A percentile compares a stretch with the other conserved stretches of the same genome.
These are phyloP conservation scores for Harpalus rubripes DNA, from an alignment of 2,888 invertebrate genomes.

Conservation along the genomic window DNA sequence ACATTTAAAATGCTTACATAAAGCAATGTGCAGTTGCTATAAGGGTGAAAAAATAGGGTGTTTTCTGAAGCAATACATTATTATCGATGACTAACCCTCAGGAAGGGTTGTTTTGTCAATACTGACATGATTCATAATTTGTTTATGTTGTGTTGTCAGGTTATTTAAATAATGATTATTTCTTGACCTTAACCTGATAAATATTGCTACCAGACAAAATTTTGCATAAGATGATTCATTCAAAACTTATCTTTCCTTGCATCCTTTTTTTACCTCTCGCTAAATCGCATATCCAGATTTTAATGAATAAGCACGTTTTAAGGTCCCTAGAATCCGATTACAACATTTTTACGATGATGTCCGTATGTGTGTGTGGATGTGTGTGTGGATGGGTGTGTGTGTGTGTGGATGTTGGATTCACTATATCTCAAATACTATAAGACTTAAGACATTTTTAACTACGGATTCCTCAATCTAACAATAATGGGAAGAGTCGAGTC, in stretches of 20 bases:
- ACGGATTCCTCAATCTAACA: too few relatives aligned
- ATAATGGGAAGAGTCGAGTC: too few relatives aligned
- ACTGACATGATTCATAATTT: constrained; percentile 5
- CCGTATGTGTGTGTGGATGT: too few relatives aligned
- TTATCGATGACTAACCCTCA: constrained; percentile 42
- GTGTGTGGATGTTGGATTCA: too few relatives aligned
- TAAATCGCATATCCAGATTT: too few relatives aligned
- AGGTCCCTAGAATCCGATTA: too few relatives aligned
- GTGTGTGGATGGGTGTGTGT: too few relatives aligned
- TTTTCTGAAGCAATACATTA: background rate
- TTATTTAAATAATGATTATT: constrained; percentile 3
- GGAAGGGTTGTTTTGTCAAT: constrained; percentile 32
- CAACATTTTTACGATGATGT: too few relatives aligned
- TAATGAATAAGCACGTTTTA: too few relatives aligned
- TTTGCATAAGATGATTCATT: background rate
- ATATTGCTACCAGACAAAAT: background rate
- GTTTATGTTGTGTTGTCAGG: constrained; percentile 2
- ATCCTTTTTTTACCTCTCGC: background rate
- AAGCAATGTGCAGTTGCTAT: background rate
- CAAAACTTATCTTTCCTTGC: constrained; percentile 11
- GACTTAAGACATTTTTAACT: too few relatives aligned
- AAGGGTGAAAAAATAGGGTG: constrained; percentile 25
- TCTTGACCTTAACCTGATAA: constrained; percentile 11
- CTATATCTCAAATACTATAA: too few relatives aligned
- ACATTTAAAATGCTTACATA: constrained; percentile 16